These are phyloP conservation scores for Heteromurus nitidus DNA, from an alignment of 2,888 invertebrate species.

Conservation along the genomic window DNA sequence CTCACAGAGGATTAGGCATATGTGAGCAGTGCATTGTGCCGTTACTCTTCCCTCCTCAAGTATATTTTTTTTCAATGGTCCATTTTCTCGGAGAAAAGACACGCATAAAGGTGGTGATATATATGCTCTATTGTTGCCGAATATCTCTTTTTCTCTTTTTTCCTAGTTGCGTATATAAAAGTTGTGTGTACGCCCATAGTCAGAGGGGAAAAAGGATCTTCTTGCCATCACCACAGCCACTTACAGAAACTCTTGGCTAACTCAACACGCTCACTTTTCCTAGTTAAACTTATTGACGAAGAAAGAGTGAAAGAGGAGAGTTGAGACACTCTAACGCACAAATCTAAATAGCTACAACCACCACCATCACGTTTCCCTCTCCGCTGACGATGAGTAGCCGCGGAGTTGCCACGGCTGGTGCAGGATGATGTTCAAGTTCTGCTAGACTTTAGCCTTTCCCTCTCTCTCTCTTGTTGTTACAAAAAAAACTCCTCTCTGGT, in stretches of 20 bases:
- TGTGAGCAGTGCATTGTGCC: not conserved
- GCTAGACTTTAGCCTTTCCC: no score
- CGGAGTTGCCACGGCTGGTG: no score
- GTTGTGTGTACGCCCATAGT: not conserved
- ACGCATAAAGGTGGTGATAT: not conserved
- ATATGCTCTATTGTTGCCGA: conserved; percentile 7
- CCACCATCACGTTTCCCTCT: conserved; percentile 22
- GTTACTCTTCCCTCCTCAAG: not conserved
- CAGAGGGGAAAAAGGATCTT: not conserved
- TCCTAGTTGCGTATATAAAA: no score
- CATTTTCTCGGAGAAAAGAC: not conserved
- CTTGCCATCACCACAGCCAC: conserved; percentile 12
- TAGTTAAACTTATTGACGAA: conserved; percentile 19
- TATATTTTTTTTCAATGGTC: not conserved
- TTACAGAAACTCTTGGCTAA: conserved; percentile 21
- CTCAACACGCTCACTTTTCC: conserved; percentile 4
- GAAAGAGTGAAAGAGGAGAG: not conserved
- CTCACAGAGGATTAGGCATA: not conserved
- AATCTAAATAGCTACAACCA: conserved; percentile 21
- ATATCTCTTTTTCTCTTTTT: not conserved
- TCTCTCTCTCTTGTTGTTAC: not conserved
- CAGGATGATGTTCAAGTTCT: no score
- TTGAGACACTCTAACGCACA: not conserved
- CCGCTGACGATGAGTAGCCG: not conserved
- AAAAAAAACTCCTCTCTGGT: no score